phyloP scores from a whole-genome alignment of 1,140 invertebrate genomes.

The Aphis craccivora region DNA sequence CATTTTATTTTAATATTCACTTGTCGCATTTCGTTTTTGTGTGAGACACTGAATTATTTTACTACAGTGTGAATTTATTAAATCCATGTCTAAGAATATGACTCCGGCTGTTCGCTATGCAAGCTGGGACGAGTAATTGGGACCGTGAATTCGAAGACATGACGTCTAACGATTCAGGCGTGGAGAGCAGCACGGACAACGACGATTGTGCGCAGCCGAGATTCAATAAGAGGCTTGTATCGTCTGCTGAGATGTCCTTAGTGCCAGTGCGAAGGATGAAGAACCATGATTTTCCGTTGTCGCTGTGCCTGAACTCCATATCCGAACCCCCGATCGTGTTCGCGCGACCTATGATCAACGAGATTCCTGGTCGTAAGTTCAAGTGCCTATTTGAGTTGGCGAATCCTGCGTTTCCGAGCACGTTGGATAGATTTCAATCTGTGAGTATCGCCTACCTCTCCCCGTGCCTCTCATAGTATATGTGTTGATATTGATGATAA shows the following conservation, averaged over 20 bases:
- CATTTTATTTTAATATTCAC: background rate
- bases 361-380: slow-evolving; percentile 28
- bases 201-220: slow-evolving; percentile 34
- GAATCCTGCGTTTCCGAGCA: background rate
- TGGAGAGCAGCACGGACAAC: slow-evolving; percentile 52
- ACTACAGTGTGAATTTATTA: background rate
- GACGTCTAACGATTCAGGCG: slow-evolving; percentile 49
- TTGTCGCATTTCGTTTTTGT: background rate
- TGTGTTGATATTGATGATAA: background rate
- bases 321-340: slow-evolving; percentile 20
- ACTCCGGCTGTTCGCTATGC: background rate
- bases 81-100: background rate
- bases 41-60: background rate
- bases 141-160: background rate
- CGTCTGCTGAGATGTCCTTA: background rate
- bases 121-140: background rate
- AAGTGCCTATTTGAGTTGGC: slow-evolving; percentile 49
- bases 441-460: background rate
- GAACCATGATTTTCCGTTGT: background rate
- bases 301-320: background rate
- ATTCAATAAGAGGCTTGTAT: background rate
- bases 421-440: slow-evolving; percentile 44
- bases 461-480: background rate
- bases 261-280: background rate
- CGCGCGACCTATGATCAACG: background rate